Conservation (phyloP, 2,888 invertebrate species). For the Gnatocerus cornutus region DNA sequence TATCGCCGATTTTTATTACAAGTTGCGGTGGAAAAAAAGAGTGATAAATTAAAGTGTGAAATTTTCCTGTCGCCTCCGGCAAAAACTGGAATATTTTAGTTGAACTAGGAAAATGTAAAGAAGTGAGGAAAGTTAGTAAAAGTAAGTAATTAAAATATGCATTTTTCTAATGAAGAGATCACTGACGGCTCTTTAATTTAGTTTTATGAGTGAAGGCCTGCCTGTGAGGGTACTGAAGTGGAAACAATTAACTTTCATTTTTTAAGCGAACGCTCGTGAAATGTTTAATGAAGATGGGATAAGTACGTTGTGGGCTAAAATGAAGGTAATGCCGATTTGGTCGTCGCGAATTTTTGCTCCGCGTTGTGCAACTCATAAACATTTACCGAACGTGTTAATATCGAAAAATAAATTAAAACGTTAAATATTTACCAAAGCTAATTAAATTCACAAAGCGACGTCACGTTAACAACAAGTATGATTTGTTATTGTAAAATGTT, state of each 20-base stretch:
- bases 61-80: not conserved
- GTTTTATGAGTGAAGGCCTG: not conserved
- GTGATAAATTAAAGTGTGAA: not conserved
- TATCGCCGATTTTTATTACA: not conserved
- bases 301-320: slow-evolving; percentile 3
- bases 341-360: slow-evolving; percentile 29
- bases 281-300: not conserved
- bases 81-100: no score
- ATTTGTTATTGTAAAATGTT: slow-evolving; percentile 20
- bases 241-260: not conserved
- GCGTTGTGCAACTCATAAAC: slow-evolving; percentile 46
- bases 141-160: no score
- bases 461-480: slow-evolving; percentile 31
- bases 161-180: no score
- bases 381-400: slow-evolving; percentile 46
- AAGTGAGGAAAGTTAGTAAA: no score
- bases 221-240: not conserved
- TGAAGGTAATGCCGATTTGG: not conserved
- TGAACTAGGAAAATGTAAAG: no score
- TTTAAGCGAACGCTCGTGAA: not conserved
- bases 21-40: not conserved
- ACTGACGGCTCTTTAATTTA: not conserved
- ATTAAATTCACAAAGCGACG: slow-evolving; percentile 46
- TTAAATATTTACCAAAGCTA: slow-evolving; percentile 43
- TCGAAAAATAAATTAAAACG: slow-evolving; percentile 44